Evolutionary conservation across 2,113 vertebrate genomes (phyloP), one percentile per base, ranked within the genome.

Genomic region (Sebastes schlegelii): DNA sequence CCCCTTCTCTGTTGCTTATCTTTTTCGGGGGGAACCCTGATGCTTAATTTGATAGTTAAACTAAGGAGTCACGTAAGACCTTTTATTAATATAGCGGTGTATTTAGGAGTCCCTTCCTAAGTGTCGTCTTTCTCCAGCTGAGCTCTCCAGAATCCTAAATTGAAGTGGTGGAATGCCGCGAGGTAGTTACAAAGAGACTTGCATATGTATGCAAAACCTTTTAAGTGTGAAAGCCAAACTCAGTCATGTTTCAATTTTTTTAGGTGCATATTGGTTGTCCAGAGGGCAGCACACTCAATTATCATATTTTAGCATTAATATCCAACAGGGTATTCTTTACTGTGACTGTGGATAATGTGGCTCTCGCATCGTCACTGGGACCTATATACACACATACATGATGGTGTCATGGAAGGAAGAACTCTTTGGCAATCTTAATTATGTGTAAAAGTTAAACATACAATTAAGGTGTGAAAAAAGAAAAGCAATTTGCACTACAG

Each of bases 141-240:
- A 90, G 80, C 86, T 57, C 78, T 66, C 61, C 85, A 63, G 83
- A 88, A 84, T 84, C 80, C 78, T 52, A 89, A 86, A 86, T 49
- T 67, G 88, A 84, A 83, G 84, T 49, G 85, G 0, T 60, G 82
- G 45, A 83, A 40, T 2, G 85, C 88, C 84, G 67, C 17, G 11
- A 90, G 92, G 69, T 88, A 26, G 76, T 84, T 82, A 74, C 80
- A 85, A 77, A 68, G 77, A 77, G 81, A 88, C 86, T 51, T 82
- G 84, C 85, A 90, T 78, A 92, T 90, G 84, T 92, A 92, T 92
- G 91, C 90, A 92, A 92, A 93, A 79, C 93, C 89, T 91, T 92
- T 94, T 92, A 94, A 93, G 90, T 80, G 90, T 93, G 93, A 90
- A 93, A 91, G 89, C 80, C 89, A 93, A 93, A 91, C 85, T 87